These are phyloP conservation scores for Steinernema hermaphroditum DNA, from an alignment of 2,888 invertebrate genomes.

Conservation along the genomic window DNA sequence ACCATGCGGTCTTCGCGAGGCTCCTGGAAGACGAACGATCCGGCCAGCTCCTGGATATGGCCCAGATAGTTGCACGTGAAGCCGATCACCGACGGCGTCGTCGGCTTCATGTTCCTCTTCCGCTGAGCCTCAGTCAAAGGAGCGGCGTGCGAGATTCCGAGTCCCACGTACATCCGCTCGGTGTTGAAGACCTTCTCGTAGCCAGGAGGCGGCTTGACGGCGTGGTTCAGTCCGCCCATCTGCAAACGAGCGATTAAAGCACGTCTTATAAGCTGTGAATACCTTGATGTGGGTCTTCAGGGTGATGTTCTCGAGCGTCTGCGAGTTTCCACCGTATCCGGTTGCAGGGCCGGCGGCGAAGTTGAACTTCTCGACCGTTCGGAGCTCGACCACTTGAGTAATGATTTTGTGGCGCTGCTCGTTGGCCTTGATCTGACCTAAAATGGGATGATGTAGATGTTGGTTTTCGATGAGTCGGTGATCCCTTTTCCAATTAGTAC, in stretches of 20 bases:
- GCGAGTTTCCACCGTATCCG: conserved; percentile 30
- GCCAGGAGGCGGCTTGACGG: not conserved
- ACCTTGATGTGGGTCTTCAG: conserved; percentile 43
- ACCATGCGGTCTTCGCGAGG: not conserved
- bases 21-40: conserved; percentile 48
- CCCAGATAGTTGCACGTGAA: conserved; percentile 3
- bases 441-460: not conserved
- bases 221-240: conserved; percentile 42
- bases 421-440: conserved; percentile 30
- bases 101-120: not conserved
- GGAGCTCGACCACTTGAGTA: conserved; percentile 45
- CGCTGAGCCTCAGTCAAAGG: not conserved
- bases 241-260: conserved; percentile 33
- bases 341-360: not conserved
- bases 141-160: conserved; percentile 8
- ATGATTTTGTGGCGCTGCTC: conserved; percentile 39
- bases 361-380: conserved; percentile 33
- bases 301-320: conserved; percentile 46
- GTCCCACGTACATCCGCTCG: conserved; percentile 22
- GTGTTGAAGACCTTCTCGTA: not conserved
- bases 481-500: too few relatives aligned
- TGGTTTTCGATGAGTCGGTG: too few relatives aligned
- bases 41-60: conserved; percentile 29
- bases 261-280: conserved; percentile 19
- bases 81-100: conserved; percentile 35